A percentile compares a stretch with the other conserved stretches of the same genome.
Evolutionary conservation across 2,113 vertebrate genomes (phyloP).

Genomic region (Columba janthina): DNA sequence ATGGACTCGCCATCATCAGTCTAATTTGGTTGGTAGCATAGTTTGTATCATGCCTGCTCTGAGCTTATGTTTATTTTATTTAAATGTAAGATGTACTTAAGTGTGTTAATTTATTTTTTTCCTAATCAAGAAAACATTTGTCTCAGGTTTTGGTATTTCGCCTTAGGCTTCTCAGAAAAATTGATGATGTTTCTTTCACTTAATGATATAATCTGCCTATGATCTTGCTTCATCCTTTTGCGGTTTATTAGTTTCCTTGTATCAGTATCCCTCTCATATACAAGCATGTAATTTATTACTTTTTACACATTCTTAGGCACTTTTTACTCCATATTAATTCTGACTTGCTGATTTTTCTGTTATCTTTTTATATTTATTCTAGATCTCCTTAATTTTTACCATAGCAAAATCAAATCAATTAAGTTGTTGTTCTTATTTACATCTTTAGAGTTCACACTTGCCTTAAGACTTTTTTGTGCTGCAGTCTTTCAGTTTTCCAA

Average conservation of each 20-base stretch:
- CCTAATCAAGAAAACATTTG: background rate
- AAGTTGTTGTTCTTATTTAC: background rate
- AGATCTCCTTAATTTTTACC: background rate
- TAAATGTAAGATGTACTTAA: constrained; percentile 6
- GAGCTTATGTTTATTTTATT: background rate
- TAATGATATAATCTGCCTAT: background rate
- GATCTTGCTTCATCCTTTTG: background rate
- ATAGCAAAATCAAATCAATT: background rate
- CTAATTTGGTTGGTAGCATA: background rate
- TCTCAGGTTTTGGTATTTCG: constrained; percentile 4
- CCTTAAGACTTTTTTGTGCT: background rate
- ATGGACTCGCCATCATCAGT: background rate
- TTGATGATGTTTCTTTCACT: background rate
- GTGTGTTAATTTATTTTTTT: constrained; percentile 12
- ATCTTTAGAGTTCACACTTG: background rate
- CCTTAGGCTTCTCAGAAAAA: constrained; percentile 10
- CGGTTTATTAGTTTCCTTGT: background rate
- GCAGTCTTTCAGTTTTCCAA: background rate
- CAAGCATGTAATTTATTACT: background rate
- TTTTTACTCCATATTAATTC: background rate
- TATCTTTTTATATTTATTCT: background rate
- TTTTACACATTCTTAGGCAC: background rate
- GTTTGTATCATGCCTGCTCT: background rate
- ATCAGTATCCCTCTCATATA: background rate
- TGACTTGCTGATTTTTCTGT: background rate